phyloP scores from a whole-genome alignment of 2,888 invertebrate genomes.

The Lutraria lutraria region DNA sequence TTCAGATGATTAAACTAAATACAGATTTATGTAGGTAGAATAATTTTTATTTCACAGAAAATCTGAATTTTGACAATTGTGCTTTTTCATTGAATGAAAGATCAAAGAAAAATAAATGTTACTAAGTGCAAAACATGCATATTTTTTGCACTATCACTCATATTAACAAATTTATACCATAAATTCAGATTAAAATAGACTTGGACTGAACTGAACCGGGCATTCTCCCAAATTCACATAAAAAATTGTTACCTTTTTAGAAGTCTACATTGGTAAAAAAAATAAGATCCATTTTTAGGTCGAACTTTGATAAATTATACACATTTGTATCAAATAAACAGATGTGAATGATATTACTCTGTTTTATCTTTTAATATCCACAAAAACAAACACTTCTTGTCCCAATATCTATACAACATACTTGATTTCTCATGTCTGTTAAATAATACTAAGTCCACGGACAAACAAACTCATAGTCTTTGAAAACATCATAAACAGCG shows the following conservation, averaged over 20 bases:
- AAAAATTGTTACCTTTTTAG: neutral
- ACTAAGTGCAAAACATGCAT: neutral
- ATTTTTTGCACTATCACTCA: neutral
- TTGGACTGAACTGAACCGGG: neutral
- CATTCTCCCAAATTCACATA: neutral
- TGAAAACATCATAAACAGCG: neutral
- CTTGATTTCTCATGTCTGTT: neutral
- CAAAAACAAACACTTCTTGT: conserved; percentile 25
- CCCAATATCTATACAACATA: neutral
- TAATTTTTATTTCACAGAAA: too few species aligned
- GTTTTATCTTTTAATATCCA: conserved; percentile 24
- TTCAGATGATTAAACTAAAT: too few species aligned
- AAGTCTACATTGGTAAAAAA: neutral
- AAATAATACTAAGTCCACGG: neutral
- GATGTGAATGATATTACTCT: conserved; percentile 5
- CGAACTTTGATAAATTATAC: neutral
- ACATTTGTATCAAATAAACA: conserved; percentile 16
- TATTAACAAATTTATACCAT: neutral
- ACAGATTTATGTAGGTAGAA: too few species aligned
- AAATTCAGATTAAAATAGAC: neutral
- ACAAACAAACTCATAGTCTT: neutral
- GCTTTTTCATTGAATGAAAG: neutral
- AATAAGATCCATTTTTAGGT: conserved; percentile 10
- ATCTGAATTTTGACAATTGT: too few species aligned
- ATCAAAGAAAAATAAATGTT: neutral